Conservation (phyloP, 2,113 vertebrate genomes). For the Zosterops lateralis region DNA sequence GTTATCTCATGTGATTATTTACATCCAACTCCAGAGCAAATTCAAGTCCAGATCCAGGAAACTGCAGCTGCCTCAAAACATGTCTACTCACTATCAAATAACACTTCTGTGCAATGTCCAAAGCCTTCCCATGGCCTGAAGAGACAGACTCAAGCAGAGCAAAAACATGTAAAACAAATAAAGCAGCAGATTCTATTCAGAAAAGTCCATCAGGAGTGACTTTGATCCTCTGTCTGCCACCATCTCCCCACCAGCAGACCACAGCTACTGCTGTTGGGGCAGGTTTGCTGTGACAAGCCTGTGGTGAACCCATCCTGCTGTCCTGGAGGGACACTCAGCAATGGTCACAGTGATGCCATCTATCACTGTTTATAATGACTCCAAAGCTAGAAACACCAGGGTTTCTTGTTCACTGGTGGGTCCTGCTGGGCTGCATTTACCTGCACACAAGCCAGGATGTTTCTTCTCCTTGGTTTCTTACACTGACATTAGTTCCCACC, state of each 20-base stretch:
- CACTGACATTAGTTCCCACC: accelerated
- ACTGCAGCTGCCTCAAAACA: neutral
- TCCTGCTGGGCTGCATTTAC: neutral
- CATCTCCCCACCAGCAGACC: neutral
- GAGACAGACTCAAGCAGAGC: neutral
- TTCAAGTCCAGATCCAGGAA: neutral
- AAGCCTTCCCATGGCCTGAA: neutral
- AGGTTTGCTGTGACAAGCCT: neutral
- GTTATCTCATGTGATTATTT: neutral
- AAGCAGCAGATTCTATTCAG: neutral
- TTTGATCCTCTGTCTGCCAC: neutral
- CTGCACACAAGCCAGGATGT: neutral
- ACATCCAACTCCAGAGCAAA: neutral
- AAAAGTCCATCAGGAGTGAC: neutral
- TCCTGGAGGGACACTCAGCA: neutral
- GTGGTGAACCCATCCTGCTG: neutral
- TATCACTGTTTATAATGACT: accelerated
- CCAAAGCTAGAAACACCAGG: neutral
- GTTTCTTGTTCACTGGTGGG: neutral
- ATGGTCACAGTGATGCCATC: accelerated
- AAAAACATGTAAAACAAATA: neutral
- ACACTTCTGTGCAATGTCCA: neutral
- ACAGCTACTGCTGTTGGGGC: accelerated
- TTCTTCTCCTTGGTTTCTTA: neutral
- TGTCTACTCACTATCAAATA: neutral